Conservation (phyloP, 2,113 vertebrate species). For the Melanerpes aurifrons region DNA sequence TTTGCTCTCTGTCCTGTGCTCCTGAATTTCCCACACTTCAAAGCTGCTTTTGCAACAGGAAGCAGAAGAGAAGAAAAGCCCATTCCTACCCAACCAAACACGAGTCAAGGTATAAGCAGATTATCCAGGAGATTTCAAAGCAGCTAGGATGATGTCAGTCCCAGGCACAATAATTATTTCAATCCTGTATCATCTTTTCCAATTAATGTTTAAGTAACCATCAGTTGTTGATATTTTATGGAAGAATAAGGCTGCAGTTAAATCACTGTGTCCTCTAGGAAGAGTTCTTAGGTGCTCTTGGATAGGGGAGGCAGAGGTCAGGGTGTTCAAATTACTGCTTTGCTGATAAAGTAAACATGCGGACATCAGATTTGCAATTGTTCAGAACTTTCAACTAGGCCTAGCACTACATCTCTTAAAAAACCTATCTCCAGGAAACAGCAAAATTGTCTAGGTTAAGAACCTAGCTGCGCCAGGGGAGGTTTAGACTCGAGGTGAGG, state of each 20-base stretch:
- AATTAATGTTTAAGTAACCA: background rate
- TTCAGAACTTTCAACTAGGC: background rate
- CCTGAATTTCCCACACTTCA: background rate
- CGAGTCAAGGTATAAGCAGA: background rate
- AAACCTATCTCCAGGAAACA: background rate
- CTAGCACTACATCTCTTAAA: background rate
- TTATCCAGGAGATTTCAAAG: background rate
- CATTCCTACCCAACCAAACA: background rate
- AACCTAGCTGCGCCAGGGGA: too few species aligned
- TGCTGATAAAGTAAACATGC: background rate
- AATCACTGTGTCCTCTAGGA: background rate
- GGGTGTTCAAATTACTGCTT: background rate
- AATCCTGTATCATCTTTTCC: background rate
- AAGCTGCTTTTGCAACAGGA: slow-evolving; percentile 8
- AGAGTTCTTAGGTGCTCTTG: background rate
- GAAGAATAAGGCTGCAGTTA: background rate
- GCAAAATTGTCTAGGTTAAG: background rate
- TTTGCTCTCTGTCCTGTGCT: background rate
- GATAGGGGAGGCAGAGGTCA: background rate
- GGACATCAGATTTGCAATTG: background rate
- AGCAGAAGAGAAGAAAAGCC: background rate
- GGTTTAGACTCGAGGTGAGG: too few species aligned
- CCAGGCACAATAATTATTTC: slow-evolving; percentile 9
- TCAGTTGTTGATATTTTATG: background rate
- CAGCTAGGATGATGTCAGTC: background rate